phyloP scores from a whole-genome alignment of 2,113 vertebrate genomes.

The Corythornis madagascariensis region DNA sequence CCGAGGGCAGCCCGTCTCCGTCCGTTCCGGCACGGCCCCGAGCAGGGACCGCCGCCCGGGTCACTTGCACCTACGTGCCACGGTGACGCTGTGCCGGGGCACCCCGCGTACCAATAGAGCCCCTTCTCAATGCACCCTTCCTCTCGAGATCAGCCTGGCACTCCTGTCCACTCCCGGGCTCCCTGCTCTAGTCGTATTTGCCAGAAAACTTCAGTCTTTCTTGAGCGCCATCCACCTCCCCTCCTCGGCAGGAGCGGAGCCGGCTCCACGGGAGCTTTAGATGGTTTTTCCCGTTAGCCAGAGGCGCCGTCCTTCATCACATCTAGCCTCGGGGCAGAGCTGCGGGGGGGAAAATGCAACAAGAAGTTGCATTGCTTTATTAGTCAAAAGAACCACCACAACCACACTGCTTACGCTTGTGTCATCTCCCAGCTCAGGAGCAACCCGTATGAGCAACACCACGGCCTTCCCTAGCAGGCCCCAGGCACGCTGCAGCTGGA shows the following conservation, averaged over 20 bases:
- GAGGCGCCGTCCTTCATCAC: no score
- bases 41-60: background rate
- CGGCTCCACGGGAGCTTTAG: background rate
- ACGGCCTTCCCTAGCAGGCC: background rate
- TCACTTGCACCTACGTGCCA: background rate
- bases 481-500: background rate
- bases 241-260: background rate
- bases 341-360: accelerated
- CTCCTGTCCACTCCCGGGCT: background rate
- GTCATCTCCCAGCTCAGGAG: background rate
- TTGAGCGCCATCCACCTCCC: accelerated
- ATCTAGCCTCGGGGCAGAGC: background rate
- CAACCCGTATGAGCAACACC: background rate
- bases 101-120: background rate
- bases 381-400: background rate
- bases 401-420: background rate
- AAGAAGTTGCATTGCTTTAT: background rate
- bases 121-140: background rate
- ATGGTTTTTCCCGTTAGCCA: background rate
- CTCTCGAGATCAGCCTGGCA: background rate
- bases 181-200: accelerated
- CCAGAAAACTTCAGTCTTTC: background rate
- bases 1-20: no score
- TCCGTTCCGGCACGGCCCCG: background rate
- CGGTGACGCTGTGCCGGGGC: background rate